Conservation (phyloP, 2,797 vertebrate species). For the Xerus rutilus region DNA sequence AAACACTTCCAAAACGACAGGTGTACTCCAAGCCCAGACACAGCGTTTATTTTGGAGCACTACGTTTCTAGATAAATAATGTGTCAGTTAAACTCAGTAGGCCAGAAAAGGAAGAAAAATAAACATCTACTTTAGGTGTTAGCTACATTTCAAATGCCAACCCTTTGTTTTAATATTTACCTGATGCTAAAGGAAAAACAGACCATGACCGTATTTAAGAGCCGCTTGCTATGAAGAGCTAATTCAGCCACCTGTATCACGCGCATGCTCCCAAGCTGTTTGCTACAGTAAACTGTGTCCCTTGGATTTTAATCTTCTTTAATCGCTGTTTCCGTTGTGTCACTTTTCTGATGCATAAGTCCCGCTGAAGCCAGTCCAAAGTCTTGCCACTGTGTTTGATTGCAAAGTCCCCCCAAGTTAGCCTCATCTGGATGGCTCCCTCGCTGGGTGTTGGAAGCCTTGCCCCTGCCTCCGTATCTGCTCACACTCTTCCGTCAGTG, state of each 20-base stretch:
- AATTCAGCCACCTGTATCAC: background rate
- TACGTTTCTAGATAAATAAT: background rate
- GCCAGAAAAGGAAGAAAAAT: background rate
- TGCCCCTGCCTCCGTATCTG: fast-evolving
- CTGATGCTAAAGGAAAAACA: background rate
- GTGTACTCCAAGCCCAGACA: fast-evolving
- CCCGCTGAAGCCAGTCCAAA: background rate
- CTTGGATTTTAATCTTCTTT: conserved; percentile 30
- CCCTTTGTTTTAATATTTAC: background rate
- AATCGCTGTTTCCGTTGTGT: background rate
- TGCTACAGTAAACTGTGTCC: background rate
- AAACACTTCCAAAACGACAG: background rate
- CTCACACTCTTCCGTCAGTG: too few relatives aligned
- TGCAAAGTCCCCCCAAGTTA: background rate
- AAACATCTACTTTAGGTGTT: background rate
- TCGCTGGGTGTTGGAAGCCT: background rate
- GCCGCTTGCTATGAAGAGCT: background rate
- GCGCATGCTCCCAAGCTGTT: background rate
- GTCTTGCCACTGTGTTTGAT: fast-evolving
- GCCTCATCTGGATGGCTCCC: fast-evolving
- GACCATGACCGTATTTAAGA: background rate
- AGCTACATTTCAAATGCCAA: background rate
- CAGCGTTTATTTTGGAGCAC: background rate
- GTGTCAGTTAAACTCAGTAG: conserved; percentile 36
- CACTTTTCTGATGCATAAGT: background rate